Conservation (phyloP, 2,113 vertebrate genomes). For the Pygoscelis antarcticus region DNA sequence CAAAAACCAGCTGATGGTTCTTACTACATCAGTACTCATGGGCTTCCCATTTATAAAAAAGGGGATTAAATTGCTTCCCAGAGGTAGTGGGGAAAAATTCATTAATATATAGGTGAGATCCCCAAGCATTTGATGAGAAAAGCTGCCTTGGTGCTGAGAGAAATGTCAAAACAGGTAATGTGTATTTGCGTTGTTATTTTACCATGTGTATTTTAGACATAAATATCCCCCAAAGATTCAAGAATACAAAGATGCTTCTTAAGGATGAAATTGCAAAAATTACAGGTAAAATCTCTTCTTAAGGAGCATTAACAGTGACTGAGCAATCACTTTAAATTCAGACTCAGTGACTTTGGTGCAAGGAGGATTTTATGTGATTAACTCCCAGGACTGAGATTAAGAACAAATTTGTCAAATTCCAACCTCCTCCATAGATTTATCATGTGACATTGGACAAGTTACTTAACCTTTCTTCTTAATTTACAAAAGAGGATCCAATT, state of each 20-base stretch:
- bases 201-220: not conserved
- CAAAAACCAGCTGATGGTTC: not conserved
- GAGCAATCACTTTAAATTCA: not conserved
- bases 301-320: not conserved
- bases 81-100: not conserved
- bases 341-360: not conserved
- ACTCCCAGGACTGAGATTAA: not conserved
- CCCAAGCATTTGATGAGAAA: not conserved
- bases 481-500: not conserved
- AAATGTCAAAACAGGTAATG: not conserved
- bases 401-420: not conserved
- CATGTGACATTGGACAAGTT: not conserved
- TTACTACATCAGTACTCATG: not conserved
- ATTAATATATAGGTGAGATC: not conserved
- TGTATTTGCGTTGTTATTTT: not conserved
- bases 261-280: not conserved
- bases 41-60: not conserved
- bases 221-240: not conserved
- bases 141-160: not conserved
- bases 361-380: not conserved
- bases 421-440: not conserved
- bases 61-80: not conserved
- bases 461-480: not conserved
- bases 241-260: not conserved
- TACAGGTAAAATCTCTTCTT: not conserved